Percentiles rank a stretch among this genome's conserved stretches.
Conservation (phyloP, 2,888 invertebrate genomes). For the Ichneumoninae sp. region DNA sequence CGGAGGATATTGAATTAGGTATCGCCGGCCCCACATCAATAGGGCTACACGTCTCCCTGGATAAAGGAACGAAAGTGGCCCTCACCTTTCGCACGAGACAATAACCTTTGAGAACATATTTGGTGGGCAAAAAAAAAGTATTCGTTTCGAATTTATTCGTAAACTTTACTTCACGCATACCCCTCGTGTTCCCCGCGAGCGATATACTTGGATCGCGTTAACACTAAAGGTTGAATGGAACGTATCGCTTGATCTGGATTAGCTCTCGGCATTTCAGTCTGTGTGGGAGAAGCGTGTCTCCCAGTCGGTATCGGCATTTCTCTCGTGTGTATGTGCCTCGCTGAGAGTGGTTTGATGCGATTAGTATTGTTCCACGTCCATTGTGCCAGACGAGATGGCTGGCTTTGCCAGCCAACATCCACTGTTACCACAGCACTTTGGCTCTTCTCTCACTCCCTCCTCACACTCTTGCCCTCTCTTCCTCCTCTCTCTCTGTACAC, state of each 20-base stretch:
- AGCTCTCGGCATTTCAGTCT: slow-evolving; percentile 63
- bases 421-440: slow-evolving; percentile 68
- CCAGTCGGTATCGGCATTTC: slow-evolving; percentile 58
- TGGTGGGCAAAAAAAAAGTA: neutral
- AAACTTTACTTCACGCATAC: neutral
- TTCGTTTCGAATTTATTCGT: slow-evolving; percentile 5
- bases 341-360: slow-evolving; percentile 76
- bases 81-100: neutral
- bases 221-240: slow-evolving; percentile 68
- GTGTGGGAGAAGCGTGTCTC: slow-evolving; percentile 48
- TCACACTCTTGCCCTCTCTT: slow-evolving; percentile 15
- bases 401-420: slow-evolving; percentile 72
- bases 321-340: slow-evolving; percentile 65
- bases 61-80: neutral
- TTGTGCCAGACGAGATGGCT: slow-evolving; percentile 75
- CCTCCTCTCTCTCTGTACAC: slow-evolving; percentile 11
- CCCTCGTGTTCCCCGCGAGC: slow-evolving; percentile 9
- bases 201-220: slow-evolving; percentile 44
- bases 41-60: slow-evolving; percentile 55
- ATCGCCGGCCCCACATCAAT: slow-evolving; percentile 65
- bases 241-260: slow-evolving; percentile 72
- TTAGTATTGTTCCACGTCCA: slow-evolving; percentile 77
- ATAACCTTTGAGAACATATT: neutral
- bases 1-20: slow-evolving; percentile 75
- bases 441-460: slow-evolving; percentile 50